Evolutionary conservation across 2,797 vertebrate species (phyloP).

Genomic region (Molossus alvarezi): DNA sequence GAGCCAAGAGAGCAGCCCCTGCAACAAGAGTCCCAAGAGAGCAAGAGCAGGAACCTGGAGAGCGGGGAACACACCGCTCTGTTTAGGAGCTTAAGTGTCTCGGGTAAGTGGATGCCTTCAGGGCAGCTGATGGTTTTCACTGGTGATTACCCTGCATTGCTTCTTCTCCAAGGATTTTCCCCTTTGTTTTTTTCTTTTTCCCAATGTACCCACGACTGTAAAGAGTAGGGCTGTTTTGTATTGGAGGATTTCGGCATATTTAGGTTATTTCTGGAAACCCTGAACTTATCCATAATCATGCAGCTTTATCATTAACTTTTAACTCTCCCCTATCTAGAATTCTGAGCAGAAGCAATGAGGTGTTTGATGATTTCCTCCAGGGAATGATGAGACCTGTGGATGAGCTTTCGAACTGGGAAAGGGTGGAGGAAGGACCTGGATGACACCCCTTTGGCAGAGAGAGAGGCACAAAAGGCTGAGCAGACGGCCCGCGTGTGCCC

Average conservation of each 20-base stretch:
- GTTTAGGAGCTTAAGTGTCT: too few species aligned
- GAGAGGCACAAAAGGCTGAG: not conserved
- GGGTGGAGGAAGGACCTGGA: not conserved
- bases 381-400: not conserved
- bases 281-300: not conserved
- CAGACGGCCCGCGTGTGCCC: not conserved
- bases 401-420: not conserved
- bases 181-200: not conserved
- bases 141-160: not conserved
- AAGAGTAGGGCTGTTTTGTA: not conserved
- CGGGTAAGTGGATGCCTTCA: not conserved
- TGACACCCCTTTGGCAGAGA: not conserved
- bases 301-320: not conserved
- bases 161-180: not conserved
- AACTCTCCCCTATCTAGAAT: not conserved
- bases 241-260: not conserved
- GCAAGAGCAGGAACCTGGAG: too few species aligned
- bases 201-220: not conserved
- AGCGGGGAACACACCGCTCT: too few species aligned
- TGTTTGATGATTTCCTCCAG: not conserved
- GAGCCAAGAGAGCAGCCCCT: too few species aligned
- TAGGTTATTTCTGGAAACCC: constrained; percentile 42
- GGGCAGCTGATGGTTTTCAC: not conserved
- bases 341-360: not conserved
- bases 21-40: too few species aligned